Percentiles rank a stretch among this genome's conserved stretches.
Conservation (phyloP, 2,113 vertebrate genomes). For the Naja naja region DNA sequence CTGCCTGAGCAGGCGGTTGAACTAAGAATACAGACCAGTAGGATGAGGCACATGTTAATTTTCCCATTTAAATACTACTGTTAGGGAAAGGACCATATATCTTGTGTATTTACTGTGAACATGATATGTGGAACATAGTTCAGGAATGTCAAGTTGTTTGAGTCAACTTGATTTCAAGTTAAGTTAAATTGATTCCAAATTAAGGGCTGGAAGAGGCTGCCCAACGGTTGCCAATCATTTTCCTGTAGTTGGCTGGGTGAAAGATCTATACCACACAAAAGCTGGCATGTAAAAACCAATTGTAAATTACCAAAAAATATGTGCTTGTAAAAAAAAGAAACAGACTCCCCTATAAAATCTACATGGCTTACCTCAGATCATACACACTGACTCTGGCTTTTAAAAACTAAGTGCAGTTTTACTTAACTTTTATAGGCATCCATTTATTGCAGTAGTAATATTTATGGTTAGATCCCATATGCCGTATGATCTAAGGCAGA, state of each 20-base stretch:
- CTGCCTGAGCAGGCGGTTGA: neutral
- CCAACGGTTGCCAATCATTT: neutral
- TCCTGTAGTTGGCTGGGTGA: too few relatives aligned
- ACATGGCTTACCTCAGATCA: slow-evolving; percentile 19
- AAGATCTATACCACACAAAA: neutral
- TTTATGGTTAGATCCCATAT: neutral
- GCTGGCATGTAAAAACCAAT: neutral
- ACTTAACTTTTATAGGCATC: slow-evolving; percentile 20
- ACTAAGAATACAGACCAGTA: neutral
- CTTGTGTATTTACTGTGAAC: neutral
- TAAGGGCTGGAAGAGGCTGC: too few relatives aligned
- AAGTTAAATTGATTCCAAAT: neutral
- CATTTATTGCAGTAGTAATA: slow-evolving; percentile 10
- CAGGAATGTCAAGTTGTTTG: too few relatives aligned
- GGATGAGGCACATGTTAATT: neutral
- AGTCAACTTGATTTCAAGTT: too few relatives aligned
- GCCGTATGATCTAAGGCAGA: neutral
- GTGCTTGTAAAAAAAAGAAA: neutral
- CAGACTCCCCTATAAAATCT: slow-evolving; percentile 3
- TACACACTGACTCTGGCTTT: slow-evolving; percentile 9
- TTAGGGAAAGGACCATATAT: neutral
- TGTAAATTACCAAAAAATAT: neutral
- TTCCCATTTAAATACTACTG: neutral
- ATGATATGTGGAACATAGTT: neutral
- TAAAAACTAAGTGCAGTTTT: slow-evolving; percentile 30